A percentile compares a stretch with the other conserved stretches of the same genome.
phyloP scores from a whole-genome alignment of 1,140 invertebrate genomes.

The Fragariocoptes setiger region DNA sequence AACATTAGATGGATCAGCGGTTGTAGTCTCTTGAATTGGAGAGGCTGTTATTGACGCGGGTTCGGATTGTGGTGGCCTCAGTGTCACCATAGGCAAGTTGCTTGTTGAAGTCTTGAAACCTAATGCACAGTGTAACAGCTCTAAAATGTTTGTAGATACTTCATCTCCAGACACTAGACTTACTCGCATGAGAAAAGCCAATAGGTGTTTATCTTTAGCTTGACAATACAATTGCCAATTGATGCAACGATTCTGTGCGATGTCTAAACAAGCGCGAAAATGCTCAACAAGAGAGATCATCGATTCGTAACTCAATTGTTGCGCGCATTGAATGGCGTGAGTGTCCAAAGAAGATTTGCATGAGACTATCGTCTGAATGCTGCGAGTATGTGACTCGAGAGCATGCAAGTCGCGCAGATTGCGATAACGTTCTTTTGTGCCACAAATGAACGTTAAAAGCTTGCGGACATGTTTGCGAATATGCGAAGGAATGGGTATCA shows the following conservation, averaged over 20 bases:
- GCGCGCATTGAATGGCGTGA: slow-evolving; percentile 7
- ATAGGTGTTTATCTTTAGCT: slow-evolving; percentile 27
- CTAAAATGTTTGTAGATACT: slow-evolving; percentile 58
- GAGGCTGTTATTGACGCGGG: too few species aligned
- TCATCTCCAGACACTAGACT: slow-evolving; percentile 63
- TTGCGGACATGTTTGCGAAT: slow-evolving; percentile 40
- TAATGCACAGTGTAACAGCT: slow-evolving; percentile 55
- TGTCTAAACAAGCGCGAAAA: slow-evolving; percentile 67
- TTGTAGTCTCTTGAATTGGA: too few species aligned
- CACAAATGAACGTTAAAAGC: slow-evolving; percentile 63
- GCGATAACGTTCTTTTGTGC: slow-evolving; percentile 56
- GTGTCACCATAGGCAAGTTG: too few species aligned
- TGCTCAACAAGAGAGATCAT: slow-evolving; percentile 74
- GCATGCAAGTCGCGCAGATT: slow-evolving; percentile 71
- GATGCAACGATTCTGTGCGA: slow-evolving; percentile 51
- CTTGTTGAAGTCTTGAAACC: too few species aligned
- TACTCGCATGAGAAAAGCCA: slow-evolving; percentile 41
- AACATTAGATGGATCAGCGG: too few species aligned
- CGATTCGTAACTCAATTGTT: slow-evolving; percentile 46
- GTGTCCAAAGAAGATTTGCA: slow-evolving; percentile 22
- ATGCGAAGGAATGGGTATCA: slow-evolving; percentile 42
- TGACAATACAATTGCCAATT: slow-evolving; percentile 83
- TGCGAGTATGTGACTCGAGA: slow-evolving; percentile 18
- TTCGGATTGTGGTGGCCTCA: too few species aligned
- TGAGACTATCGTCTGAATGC: slow-evolving; percentile 16